A percentile compares a stretch with the other conserved stretches of the same genome.
These are phyloP conservation scores for Sebastes goodei DNA, from an alignment of 2,797 vertebrate genomes.

Conservation along the genomic window DNA sequence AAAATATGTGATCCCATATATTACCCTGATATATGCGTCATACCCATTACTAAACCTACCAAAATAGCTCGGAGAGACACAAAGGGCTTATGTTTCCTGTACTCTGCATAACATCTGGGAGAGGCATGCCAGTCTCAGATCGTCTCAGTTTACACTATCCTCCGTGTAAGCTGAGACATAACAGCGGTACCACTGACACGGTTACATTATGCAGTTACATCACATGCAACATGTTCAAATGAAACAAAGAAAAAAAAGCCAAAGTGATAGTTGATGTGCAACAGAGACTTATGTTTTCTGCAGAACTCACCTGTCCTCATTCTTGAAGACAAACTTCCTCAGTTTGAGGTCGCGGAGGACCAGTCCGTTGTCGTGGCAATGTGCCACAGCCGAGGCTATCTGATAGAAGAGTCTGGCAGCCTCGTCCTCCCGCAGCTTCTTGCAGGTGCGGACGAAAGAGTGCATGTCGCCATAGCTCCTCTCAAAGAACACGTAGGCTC, in stretches of 20 bases:
- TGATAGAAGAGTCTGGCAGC: constrained; percentile 97
- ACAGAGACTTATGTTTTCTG: neutral
- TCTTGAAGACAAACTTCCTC: constrained; percentile 98
- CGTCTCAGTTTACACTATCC: constrained; percentile 41
- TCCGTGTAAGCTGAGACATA: constrained; percentile 32
- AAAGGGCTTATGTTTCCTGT: constrained; percentile 44
- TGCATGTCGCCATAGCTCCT: constrained; percentile 99
- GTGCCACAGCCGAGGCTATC: constrained; percentile 97
- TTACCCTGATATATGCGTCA: neutral
- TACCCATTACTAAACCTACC: constrained; percentile 2
- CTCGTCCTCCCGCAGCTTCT: constrained; percentile 97
- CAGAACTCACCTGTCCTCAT: constrained; percentile 92
- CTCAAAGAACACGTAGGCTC: constrained; percentile 98
- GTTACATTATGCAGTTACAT: neutral
- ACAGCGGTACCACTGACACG: neutral
- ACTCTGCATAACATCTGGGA: constrained; percentile 37
- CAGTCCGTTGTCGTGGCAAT: constrained; percentile 96
- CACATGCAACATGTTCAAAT: neutral
- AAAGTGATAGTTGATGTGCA: neutral
- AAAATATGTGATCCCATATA: neutral
- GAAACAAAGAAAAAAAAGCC: neutral
- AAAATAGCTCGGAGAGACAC: constrained; percentile 36
- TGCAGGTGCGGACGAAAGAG: constrained; percentile 98
- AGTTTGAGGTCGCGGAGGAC: constrained; percentile 98
- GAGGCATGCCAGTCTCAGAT: constrained; percentile 8